Evolutionary conservation across 2,888 invertebrate genomes (phyloP), one percentile per base, ranked within the genome.

Genomic region (Villa cingulata): DNA sequence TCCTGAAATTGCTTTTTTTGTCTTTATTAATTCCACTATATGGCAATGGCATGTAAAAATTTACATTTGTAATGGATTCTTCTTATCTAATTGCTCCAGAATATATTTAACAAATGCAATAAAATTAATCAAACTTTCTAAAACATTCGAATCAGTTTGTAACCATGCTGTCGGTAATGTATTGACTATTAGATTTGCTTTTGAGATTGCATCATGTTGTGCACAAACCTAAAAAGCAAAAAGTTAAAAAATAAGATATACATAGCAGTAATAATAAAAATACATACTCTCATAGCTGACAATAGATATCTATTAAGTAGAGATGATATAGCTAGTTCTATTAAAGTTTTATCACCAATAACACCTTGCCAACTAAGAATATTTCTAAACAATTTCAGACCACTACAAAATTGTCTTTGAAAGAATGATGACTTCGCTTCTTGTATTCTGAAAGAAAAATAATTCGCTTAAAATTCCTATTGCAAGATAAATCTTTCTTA

Each of bases 381-480:
- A 65, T 87, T 88, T 41, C 83, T 75, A 52, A 89, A 71, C 37
- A 89, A 68, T 68, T 88, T 83, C 14, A 89, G 76, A 40, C 84
- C 84, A 56, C 80, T 79, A 62, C 86, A 83, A 63, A 86, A 88
- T 63, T 91, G 90, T 42, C 89, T 73, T 64, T 88, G 84, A 61
- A 88, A 85, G 68, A 88, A 90, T 39, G 76, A 75, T 44, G 77
- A 75, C 56, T 74, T 77, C 9, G 77, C 75, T 57, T 80, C 79
- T 51, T 77, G 72, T 32, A 77, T 67, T 61, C 74, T 74, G 19
- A 36, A 54, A 27, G 58, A 57, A 32, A n/a, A 12, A 19, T 3
- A 3, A 27, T 4, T 12, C 37, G 16, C 17, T 7, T 14, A 36
- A 18, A 29, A 15, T n/a, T 20, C 29, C 16, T 37, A 29, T 20